Base-by-base conservation (phyloP, 2,888 invertebrate genomes). In the Drosophila prolongata region DNA sequence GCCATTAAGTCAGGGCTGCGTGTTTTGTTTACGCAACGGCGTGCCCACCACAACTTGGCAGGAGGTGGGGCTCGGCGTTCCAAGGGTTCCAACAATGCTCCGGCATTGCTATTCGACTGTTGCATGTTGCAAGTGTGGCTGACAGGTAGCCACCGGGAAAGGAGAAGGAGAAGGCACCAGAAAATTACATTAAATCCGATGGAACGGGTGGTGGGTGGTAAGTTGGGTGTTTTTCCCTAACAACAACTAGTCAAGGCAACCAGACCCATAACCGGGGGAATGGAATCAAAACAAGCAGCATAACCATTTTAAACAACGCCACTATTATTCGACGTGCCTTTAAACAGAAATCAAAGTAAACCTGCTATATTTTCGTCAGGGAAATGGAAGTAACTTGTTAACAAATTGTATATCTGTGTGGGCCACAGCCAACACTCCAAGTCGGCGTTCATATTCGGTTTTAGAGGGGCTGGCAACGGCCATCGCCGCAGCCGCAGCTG, bases 21-120 rank as follows among this genome's bases (percentile, higher is more conserved):
- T 89, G 89, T 85, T 87, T 87, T 85, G 89, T 85, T 85, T 85
- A 89, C 85, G 78, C 81, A 87, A 89, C 74, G 75, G 55, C 60
- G 59, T 56, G 55, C 64, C 56, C 75, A 24, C 53, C 37, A 34
- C 27, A 49, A 44, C 50, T 44, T 3, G 54, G 16, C 46, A 19
- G 24, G 30, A 59, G 43, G 40, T 35, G 59, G 66, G 55, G 24
- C 10, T 13, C 14, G 8, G 11, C 8, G 8, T 27, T 46, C 27
- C 16, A 14, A 34, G 71, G 69, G 54, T 6, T 24, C 24, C 14
- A 34, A 77, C 81, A 70, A 56, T 77, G 71, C 68, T 44, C 24
- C n/a, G 43, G 24, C 55, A 38, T 54, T 74, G 50, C 59, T 42
- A 60, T 67, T 69, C 65, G 57, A 56, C 54, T 65, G 88, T 65